phyloP scores from a whole-genome alignment of 2,888 invertebrate genomes.

The Oscheius sp. region DNA sequence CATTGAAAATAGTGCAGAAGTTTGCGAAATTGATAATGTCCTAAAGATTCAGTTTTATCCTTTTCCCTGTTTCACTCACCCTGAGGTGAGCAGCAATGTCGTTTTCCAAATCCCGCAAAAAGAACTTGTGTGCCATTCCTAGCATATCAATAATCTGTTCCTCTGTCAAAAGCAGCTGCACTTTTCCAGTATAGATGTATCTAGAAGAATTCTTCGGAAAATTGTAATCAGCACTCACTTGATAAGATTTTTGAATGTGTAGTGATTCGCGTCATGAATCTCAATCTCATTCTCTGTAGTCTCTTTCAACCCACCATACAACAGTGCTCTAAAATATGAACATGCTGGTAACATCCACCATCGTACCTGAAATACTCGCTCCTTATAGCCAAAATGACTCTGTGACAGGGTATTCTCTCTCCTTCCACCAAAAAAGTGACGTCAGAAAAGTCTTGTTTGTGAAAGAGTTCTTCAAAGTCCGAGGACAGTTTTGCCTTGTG shows the following conservation, averaged over 20 bases:
- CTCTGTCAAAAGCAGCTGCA: conserved; percentile 76
- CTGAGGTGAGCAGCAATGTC: conserved; percentile 92
- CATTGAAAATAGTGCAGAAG: conserved; percentile 93
- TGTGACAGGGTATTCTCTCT: conserved; percentile 81
- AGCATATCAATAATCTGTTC: conserved; percentile 79
- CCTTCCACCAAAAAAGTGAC: conserved; percentile 81
- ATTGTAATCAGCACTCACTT: conserved; percentile 30
- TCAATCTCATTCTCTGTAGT: conserved; percentile 80
- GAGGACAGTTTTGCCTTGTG: conserved; percentile 84
- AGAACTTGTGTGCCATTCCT: conserved; percentile 94
- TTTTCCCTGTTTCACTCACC: conserved; percentile 31
- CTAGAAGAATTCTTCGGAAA: conserved; percentile 77
- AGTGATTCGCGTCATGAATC: conserved; percentile 57
- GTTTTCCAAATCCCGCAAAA: conserved; percentile 89
- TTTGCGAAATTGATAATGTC: conserved; percentile 88
- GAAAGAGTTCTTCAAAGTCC: conserved; percentile 86
- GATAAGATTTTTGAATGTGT: conserved; percentile 53
- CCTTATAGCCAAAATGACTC: conserved; percentile 90
- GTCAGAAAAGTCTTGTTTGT: conserved; percentile 90
- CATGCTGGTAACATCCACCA: not conserved
- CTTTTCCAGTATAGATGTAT: conserved; percentile 90
- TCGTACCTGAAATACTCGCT: conserved; percentile 92
- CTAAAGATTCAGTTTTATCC: conserved; percentile 34
- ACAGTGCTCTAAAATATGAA: conserved; percentile 76
- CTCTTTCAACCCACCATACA: conserved; percentile 80